phyloP scores from a whole-genome alignment of 1,140 invertebrate species.

The Drosophila mauritiana region DNA sequence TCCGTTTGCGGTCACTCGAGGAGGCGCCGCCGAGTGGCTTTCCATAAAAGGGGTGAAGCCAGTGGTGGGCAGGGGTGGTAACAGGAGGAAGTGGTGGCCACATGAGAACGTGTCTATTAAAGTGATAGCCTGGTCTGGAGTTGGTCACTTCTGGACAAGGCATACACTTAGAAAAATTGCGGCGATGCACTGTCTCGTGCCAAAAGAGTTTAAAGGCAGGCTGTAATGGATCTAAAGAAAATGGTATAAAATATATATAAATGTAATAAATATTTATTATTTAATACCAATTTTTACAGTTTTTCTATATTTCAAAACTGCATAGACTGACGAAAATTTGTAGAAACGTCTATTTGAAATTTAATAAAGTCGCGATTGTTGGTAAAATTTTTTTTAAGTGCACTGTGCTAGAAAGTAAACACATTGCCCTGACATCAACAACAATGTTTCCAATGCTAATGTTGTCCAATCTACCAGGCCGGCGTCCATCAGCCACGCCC shows the following conservation, averaged over 20 bases:
- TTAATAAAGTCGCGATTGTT: neutral
- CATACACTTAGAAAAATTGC: neutral
- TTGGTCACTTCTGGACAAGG: slow-evolving; percentile 48
- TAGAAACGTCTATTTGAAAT: neutral
- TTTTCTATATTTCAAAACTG: no score
- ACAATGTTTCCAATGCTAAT: slow-evolving; percentile 56
- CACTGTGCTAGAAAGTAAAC: slow-evolving; percentile 39
- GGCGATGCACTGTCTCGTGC: no score
- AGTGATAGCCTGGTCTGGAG: slow-evolving; percentile 40
- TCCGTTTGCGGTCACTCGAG: slow-evolving; percentile 67
- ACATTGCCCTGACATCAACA: slow-evolving; percentile 51
- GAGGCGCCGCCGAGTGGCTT: slow-evolving; percentile 40
- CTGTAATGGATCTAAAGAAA: no score
- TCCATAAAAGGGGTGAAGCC: slow-evolving; percentile 2
- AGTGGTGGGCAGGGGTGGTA: slow-evolving; percentile 17
- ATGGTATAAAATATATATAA: no score
- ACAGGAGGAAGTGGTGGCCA: slow-evolving; percentile 25
- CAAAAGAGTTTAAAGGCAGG: no score
- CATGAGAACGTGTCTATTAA: slow-evolving; percentile 60
- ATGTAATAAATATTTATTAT: no score
- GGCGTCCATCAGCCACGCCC: slow-evolving; percentile 6
- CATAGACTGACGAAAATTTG: neutral
- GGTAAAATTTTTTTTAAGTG: slow-evolving; percentile 1
- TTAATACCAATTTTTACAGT: no score
- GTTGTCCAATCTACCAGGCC: slow-evolving; percentile 37